Percentiles rank a stretch among this genome's conserved stretches.
Conservation (phyloP, 2,888 invertebrate species). For the Polydrusus tereticollis region DNA sequence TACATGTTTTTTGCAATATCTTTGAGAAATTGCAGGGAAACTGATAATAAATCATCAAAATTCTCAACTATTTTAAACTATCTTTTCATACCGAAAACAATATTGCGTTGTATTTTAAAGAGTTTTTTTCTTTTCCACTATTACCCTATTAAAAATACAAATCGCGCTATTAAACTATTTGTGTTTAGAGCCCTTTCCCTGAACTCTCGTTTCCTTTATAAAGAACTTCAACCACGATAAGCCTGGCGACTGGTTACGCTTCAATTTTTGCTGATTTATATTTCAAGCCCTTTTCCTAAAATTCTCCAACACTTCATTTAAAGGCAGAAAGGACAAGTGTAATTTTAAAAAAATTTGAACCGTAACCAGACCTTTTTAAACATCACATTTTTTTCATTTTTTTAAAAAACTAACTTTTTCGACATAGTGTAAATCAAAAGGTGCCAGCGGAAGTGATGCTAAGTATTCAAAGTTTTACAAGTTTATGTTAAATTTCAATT, state of each 20-base stretch:
- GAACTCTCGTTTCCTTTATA: conserved; percentile 15
- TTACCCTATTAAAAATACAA: conserved; percentile 22
- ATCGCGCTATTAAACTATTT: conserved; percentile 20
- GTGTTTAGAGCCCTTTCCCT: conserved; percentile 11
- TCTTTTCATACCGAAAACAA: conserved; percentile 37
- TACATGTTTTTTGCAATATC: conserved; percentile 50
- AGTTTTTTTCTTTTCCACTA: background rate
- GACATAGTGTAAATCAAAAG: background rate
- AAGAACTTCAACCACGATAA: background rate
- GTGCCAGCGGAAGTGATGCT: background rate
- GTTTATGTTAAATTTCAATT: too few relatives aligned
- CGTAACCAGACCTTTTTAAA: too few relatives aligned
- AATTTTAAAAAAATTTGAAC: too few relatives aligned
- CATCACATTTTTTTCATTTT: background rate
- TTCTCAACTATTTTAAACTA: conserved; percentile 51
- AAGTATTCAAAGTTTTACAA: too few relatives aligned
- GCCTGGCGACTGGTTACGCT: too few relatives aligned
- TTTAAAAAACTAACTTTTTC: background rate
- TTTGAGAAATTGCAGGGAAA: conserved; percentile 50
- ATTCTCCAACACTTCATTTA: too few relatives aligned
- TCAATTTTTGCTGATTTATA: too few relatives aligned
- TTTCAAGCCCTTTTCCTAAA: too few relatives aligned
- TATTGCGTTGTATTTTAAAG: conserved; percentile 22
- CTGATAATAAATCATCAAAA: conserved; percentile 53
- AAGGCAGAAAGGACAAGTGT: too few relatives aligned